Evolutionary conservation across 2,113 vertebrate species (phyloP).

Genomic region (Notiomystis cincta): DNA sequence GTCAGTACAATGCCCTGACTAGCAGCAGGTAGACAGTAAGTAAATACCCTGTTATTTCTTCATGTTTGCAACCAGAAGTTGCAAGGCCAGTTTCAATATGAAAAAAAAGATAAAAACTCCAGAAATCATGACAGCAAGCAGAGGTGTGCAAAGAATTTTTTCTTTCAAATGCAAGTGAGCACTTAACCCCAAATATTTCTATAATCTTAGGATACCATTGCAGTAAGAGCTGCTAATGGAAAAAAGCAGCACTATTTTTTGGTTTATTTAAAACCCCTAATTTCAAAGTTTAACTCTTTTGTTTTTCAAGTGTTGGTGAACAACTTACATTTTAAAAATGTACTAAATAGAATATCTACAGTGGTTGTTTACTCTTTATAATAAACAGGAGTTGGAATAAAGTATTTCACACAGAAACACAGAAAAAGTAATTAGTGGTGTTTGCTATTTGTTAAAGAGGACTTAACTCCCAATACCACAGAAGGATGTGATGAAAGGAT

Average conservation of each 20-base stretch:
- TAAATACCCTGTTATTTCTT: background rate
- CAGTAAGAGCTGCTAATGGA: background rate
- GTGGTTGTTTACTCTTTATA: background rate
- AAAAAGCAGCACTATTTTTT: background rate
- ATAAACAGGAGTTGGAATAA: conserved; percentile 9
- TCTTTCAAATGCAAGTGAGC: background rate
- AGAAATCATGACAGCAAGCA: background rate
- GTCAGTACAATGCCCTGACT: background rate
- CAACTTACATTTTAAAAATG: background rate
- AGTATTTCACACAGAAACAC: conserved; percentile 16
- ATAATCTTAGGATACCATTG: background rate
- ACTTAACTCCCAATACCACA: background rate
- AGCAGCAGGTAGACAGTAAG: background rate
- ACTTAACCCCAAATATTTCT: background rate
- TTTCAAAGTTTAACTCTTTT: background rate
- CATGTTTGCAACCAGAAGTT: background rate
- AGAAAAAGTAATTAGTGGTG: background rate
- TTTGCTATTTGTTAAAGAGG: conserved; percentile 12
- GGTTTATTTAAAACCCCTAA: background rate
- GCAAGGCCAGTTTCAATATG: background rate
- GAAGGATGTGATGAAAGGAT: background rate
- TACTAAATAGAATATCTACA: background rate
- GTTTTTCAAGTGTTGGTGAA: background rate
- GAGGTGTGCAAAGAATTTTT: background rate
- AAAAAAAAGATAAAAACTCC: background rate